Conservation (phyloP, 2,113 vertebrate species). For the Pteropus alecto region DNA sequence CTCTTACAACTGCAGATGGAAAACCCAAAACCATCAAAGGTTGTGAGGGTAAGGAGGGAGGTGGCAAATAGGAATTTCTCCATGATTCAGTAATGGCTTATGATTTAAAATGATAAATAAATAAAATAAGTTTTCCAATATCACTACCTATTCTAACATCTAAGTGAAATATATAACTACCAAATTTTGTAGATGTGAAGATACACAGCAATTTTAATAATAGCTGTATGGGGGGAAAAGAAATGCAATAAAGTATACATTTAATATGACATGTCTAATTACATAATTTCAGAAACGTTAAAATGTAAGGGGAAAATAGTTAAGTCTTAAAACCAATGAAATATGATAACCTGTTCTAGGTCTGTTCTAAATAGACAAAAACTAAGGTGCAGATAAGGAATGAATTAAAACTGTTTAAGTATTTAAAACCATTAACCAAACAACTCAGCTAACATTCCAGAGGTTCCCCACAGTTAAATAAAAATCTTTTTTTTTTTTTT, state of each 20-base stretch:
- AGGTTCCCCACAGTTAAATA: background rate
- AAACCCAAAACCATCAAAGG: background rate
- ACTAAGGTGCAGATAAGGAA: background rate
- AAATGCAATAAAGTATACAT: background rate
- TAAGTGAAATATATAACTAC: conserved; percentile 7
- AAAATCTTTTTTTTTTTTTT: background rate
- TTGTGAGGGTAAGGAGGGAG: background rate
- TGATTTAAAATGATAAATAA: background rate
- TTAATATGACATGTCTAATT: background rate
- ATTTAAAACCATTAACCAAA: conserved; percentile 8
- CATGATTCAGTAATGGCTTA: background rate
- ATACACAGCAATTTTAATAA: background rate
- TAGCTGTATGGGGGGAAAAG: background rate
- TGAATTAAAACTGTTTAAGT: background rate
- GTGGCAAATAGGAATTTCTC: background rate
- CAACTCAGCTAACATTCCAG: background rate
- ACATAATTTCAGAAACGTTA: conserved; percentile 1
- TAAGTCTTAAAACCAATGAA: conserved; percentile 1
- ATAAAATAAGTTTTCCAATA: background rate
- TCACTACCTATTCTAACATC: background rate
- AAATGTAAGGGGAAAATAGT: background rate
- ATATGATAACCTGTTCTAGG: background rate
- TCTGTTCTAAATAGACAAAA: background rate
- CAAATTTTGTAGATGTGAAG: background rate
- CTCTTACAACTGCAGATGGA: background rate